phyloP scores from a whole-genome alignment of 2,113 vertebrate species.

The Cacatua alba region DNA sequence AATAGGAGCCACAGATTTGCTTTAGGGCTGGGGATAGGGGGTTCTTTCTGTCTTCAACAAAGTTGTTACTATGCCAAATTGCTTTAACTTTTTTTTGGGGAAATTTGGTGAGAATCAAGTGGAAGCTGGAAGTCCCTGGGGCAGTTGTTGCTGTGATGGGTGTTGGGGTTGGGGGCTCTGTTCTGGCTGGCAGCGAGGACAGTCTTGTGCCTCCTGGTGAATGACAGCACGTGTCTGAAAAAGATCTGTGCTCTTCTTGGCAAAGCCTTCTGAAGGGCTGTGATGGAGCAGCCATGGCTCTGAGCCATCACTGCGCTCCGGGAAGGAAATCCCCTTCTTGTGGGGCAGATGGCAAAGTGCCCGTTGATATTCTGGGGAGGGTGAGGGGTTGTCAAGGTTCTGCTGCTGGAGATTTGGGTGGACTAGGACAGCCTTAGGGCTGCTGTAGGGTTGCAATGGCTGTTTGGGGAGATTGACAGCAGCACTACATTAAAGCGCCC shows the following conservation, averaged over 20 bases:
- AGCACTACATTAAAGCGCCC: neutral
- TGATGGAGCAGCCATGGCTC: neutral
- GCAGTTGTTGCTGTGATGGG: neutral
- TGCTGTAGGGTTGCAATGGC: neutral
- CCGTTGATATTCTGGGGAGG: neutral
- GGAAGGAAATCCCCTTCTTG: neutral
- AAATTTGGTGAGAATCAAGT: neutral
- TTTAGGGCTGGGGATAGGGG: neutral
- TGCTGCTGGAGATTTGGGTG: neutral
- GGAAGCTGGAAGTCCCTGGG: neutral
- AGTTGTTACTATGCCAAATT: neutral
- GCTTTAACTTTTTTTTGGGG: neutral
- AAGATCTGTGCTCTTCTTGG: neutral
- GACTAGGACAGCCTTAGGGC: neutral
- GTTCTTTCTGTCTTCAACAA: neutral
- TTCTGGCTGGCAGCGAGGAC: neutral
- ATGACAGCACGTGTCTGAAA: accelerated
- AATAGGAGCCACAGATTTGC: neutral
- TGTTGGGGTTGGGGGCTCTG: neutral
- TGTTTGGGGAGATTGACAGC: neutral
- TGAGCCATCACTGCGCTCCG: neutral
- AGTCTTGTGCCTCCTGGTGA: neutral
- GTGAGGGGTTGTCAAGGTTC: neutral
- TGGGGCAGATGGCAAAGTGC: neutral
- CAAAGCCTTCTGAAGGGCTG: neutral